These are phyloP conservation scores for Eupithecia centaureata DNA, from an alignment of 2,888 invertebrate genomes.

Conservation along the genomic window DNA sequence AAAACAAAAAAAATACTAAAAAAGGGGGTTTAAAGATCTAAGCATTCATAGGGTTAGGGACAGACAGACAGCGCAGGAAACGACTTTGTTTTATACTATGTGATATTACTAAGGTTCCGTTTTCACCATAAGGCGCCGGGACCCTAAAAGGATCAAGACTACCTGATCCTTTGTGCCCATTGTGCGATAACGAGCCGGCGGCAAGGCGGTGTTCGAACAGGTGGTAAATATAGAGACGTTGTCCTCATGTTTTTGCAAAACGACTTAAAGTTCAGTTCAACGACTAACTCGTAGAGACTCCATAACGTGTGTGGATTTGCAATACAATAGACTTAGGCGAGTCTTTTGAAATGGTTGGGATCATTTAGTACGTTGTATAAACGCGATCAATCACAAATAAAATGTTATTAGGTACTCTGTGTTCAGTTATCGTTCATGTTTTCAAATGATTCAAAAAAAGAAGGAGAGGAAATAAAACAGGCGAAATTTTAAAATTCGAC, in stretches of 20 bases:
- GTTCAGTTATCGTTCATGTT: too few relatives aligned
- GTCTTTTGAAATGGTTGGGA: neutral
- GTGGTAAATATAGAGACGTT: constrained; percentile 64
- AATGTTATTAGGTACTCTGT: too few relatives aligned
- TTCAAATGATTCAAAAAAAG: too few relatives aligned
- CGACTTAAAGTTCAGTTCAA: neutral
- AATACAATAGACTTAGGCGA: constrained; percentile 46
- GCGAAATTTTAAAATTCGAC: too few relatives aligned
- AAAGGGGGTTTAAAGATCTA: too few relatives aligned
- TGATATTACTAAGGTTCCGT: neutral
- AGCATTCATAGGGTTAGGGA: too few relatives aligned
- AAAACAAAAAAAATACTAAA: too few relatives aligned
- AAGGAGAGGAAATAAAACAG: too few relatives aligned
- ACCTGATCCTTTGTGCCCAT: constrained; percentile 65
- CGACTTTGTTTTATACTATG: too few relatives aligned
- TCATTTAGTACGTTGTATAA: too few relatives aligned
- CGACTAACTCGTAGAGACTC: constrained; percentile 78
- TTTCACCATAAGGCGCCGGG: neutral
- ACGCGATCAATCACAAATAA: too few relatives aligned
- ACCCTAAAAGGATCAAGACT: constrained; percentile 57
- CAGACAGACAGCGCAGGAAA: too few relatives aligned
- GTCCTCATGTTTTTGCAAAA: constrained; percentile 70
- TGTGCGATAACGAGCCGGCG: constrained; percentile 72
- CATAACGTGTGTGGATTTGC: constrained; percentile 75
- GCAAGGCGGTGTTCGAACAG: constrained; percentile 59